Percentiles rank a stretch among this genome's conserved stretches.
Conservation (phyloP, 2,797 vertebrate genomes). For the Alca torda region DNA sequence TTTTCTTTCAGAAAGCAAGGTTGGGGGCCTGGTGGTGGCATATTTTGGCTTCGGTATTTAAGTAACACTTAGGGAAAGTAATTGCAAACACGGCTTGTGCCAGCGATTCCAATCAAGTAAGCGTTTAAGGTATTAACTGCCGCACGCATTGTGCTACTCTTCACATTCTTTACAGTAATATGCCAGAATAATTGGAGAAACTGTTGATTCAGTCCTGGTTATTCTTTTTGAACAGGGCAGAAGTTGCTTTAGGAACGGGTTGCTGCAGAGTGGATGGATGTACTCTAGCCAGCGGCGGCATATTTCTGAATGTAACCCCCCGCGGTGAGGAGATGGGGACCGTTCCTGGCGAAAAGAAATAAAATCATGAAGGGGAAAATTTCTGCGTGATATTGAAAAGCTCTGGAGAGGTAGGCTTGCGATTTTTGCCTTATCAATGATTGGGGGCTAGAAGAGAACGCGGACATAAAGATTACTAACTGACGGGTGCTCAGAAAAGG, state of each 20-base stretch:
- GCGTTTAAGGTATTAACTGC: not conserved
- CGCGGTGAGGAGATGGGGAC: accelerated
- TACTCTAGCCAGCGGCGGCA: not conserved
- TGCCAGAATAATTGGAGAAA: not conserved
- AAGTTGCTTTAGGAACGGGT: not conserved
- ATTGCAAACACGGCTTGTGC: not conserved
- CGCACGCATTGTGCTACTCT: not conserved
- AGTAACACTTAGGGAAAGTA: not conserved
- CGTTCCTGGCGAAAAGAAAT: not conserved
- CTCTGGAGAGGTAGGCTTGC: not conserved
- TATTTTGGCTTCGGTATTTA: not conserved
- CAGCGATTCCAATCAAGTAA: not conserved
- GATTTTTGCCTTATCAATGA: not conserved
- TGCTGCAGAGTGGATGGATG: not conserved
- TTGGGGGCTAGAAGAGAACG: not conserved
- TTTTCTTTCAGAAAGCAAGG: not conserved
- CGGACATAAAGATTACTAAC: not conserved
- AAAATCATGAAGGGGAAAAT: not conserved
- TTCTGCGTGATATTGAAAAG: accelerated
- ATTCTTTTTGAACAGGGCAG: not conserved
- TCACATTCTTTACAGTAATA: not conserved
- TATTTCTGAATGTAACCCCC: not conserved
- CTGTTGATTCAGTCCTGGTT: not conserved
- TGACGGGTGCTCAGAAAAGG: not conserved
- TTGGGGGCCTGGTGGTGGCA: not conserved